phyloP scores from a whole-genome alignment of 2,797 vertebrate genomes.

The Oryzias dopingdopingensis region DNA sequence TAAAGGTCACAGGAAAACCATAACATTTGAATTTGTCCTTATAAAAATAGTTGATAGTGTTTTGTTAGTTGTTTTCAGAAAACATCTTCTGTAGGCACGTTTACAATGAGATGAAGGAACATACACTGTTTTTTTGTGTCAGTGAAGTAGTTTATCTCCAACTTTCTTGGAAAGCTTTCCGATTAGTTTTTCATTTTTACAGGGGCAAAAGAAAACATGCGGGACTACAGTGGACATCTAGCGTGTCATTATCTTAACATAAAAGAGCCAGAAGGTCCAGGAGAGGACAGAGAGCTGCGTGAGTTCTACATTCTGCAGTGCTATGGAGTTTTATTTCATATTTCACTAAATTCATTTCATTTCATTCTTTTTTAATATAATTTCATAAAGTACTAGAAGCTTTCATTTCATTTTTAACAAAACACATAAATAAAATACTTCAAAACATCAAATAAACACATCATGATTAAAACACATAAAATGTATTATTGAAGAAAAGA shows the following conservation, averaged over 20 bases:
- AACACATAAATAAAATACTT: neutral
- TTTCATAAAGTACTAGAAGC: neutral
- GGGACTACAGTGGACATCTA: slow-evolving; percentile 81
- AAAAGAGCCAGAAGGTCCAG: slow-evolving; percentile 55
- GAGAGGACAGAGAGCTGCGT: slow-evolving; percentile 68
- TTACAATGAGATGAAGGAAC: no score
- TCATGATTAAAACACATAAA: no score
- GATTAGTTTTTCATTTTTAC: slow-evolving; percentile 11
- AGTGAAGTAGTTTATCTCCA: slow-evolving; percentile 20
- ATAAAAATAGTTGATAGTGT: no score
- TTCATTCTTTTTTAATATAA: neutral
- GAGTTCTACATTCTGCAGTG: slow-evolving; percentile 43
- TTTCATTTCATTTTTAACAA: neutral
- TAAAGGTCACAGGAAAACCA: no score
- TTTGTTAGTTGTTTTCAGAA: no score
- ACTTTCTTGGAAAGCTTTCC: slow-evolving; percentile 5
- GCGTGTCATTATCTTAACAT: slow-evolving; percentile 73
- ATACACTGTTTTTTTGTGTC: neutral
- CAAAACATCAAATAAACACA: neutral
- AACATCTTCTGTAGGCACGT: no score
- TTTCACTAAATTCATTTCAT: no score
- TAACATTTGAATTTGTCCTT: no score
- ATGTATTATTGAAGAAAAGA: no score
- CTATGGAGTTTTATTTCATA: neutral
- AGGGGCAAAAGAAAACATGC: slow-evolving; percentile 79